Conservation (phyloP, 2,113 vertebrate genomes). For the Phycodurus eques region DNA sequence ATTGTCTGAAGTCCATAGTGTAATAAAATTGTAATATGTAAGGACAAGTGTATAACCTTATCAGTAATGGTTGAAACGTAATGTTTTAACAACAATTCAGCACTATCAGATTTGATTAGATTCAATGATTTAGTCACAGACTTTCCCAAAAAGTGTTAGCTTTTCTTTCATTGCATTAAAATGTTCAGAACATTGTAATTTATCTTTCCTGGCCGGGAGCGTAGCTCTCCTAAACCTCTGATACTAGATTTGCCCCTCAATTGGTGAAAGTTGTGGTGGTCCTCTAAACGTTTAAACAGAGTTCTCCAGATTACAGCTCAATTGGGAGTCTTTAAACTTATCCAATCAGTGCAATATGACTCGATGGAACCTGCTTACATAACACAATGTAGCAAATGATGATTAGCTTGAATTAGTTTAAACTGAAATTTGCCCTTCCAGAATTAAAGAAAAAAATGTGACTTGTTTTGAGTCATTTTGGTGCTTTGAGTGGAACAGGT, state of each 20-base stretch:
- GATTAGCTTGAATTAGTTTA: slow-evolving; percentile 18
- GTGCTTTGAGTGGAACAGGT: slow-evolving; percentile 36
- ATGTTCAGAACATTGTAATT: too few relatives aligned
- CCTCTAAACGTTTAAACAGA: background rate
- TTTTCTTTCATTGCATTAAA: too few relatives aligned
- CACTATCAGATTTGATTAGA: too few relatives aligned
- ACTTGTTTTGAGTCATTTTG: slow-evolving; percentile 15
- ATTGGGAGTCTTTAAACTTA: background rate
- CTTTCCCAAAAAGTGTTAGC: too few relatives aligned
- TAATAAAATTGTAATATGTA: background rate
- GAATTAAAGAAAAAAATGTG: slow-evolving; percentile 9
- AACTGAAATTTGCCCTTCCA: slow-evolving; percentile 30
- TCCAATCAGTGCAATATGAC: background rate
- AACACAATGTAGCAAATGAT: slow-evolving; percentile 35
- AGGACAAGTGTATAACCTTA: background rate
- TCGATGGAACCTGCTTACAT: slow-evolving; percentile 19
- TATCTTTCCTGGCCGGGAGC: too few relatives aligned
- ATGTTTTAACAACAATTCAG: too few relatives aligned
- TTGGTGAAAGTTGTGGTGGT: background rate
- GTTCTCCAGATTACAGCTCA: background rate
- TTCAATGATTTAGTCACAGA: too few relatives aligned
- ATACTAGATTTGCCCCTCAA: too few relatives aligned
- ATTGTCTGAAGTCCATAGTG: slow-evolving; percentile 25
- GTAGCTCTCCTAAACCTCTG: too few relatives aligned
- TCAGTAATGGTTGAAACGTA: too few relatives aligned